These are phyloP conservation scores for Crypturellus undulatus DNA, from an alignment of 2,113 vertebrate species.

Conservation along the genomic window DNA sequence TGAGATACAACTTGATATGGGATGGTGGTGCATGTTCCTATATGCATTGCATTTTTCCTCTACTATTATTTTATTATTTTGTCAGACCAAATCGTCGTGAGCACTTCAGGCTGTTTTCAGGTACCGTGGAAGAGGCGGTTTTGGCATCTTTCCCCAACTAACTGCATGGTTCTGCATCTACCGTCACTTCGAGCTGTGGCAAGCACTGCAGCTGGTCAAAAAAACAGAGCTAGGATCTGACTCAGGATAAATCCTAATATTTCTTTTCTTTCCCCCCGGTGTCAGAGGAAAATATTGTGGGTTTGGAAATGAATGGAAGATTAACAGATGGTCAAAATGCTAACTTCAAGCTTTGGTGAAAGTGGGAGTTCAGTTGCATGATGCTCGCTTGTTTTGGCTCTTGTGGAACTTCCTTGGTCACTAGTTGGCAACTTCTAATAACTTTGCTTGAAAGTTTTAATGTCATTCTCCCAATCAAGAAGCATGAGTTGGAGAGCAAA, in stretches of 20 bases:
- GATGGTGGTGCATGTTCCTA: neutral
- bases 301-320: neutral
- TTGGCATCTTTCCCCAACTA: neutral
- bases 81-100: neutral
- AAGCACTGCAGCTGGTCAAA: neutral
- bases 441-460: neutral
- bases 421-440: neutral
- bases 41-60: neutral
- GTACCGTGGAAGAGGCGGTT: neutral
- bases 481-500: neutral
- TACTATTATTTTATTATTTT: neutral
- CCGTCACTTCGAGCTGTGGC: neutral
- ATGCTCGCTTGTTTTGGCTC: neutral
- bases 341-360: neutral
- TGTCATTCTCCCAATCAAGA: neutral
- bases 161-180: neutral
- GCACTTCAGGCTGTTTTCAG: neutral
- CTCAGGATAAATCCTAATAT: neutral
- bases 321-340: neutral
- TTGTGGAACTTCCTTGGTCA: neutral
- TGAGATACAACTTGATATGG: neutral
- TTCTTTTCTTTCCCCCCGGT: neutral
- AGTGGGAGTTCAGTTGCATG: neutral
- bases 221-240: neutral
- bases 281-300: neutral